Conservation (phyloP, 2,113 vertebrate species). For the Pogonocichla stellata region DNA sequence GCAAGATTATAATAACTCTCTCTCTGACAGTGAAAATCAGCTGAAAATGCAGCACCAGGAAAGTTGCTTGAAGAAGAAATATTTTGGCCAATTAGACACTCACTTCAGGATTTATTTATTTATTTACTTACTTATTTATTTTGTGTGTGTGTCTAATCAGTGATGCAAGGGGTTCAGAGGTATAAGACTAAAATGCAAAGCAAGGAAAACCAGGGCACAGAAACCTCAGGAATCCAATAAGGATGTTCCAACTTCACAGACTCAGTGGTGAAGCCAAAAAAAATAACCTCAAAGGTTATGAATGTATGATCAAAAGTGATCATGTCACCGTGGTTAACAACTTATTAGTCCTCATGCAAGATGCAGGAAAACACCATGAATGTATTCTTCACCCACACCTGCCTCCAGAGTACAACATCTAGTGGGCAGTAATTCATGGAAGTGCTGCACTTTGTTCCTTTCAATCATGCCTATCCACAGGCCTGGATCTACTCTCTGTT, state of each 20-base stretch:
- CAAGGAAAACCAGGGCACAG: background rate
- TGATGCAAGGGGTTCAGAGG: background rate
- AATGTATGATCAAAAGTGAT: background rate
- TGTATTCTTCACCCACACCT: background rate
- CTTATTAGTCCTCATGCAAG: background rate
- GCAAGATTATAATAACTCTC: background rate
- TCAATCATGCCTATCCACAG: background rate
- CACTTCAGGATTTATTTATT: background rate
- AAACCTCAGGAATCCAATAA: slow-evolving; percentile 32
- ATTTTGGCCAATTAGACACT: background rate
- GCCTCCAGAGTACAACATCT: background rate
- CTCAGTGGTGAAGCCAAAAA: background rate
- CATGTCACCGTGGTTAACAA: background rate
- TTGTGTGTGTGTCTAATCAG: background rate
- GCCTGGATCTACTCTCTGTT: background rate
- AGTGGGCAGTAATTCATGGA: background rate
- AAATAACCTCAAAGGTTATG: background rate
- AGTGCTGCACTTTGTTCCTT: background rate
- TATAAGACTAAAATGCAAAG: background rate
- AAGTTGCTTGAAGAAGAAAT: background rate
- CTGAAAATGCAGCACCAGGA: background rate
- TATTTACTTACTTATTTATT: too few species aligned
- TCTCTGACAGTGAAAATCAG: background rate
- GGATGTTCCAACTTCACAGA: background rate
- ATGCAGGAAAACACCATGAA: background rate